These are phyloP conservation scores for Anthopleura sola DNA, from an alignment of 64 coral and sea anemone species.

Conservation along the genomic window DNA sequence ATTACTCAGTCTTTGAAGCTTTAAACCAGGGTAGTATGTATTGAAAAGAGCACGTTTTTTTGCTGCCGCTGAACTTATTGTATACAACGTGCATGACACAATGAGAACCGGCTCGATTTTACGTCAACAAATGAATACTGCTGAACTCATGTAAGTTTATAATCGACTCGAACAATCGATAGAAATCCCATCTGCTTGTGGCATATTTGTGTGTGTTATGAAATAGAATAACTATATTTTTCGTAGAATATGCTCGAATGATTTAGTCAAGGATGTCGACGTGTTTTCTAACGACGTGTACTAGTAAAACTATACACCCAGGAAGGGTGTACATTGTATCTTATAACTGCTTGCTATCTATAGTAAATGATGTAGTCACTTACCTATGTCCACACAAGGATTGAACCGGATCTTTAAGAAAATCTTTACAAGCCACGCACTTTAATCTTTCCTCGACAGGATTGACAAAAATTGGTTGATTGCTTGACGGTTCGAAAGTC, in stretches of 20 bases:
- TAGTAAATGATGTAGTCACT: slow-evolving; percentile 14
- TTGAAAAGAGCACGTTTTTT: no score
- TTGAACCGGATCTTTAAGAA: slow-evolving; percentile 59
- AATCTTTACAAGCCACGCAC: slow-evolving; percentile 40
- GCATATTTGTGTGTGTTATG: no score
- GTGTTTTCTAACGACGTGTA: background rate
- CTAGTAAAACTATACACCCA: background rate
- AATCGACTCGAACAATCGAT: no score
- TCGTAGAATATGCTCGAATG: background rate
- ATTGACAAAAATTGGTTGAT: background rate
- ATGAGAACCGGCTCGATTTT: no score
- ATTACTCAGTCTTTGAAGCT: no score
- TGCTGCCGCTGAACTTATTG: no score
- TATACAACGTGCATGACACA: no score
- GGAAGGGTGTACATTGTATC: background rate
- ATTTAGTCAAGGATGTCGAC: background rate
- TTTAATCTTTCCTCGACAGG: slow-evolving; percentile 24
- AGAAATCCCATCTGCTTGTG: no score
- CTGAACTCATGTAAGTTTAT: no score
- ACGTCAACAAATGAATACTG: no score
- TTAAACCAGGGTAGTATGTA: no score
- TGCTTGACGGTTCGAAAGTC: slow-evolving; percentile 12
- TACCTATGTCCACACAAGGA: slow-evolving; percentile 69
- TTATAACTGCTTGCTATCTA: background rate
- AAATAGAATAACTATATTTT: no score